Evolutionary conservation across 2,113 vertebrate species (phyloP).

Genomic region (Rhabdornis inornatus): DNA sequence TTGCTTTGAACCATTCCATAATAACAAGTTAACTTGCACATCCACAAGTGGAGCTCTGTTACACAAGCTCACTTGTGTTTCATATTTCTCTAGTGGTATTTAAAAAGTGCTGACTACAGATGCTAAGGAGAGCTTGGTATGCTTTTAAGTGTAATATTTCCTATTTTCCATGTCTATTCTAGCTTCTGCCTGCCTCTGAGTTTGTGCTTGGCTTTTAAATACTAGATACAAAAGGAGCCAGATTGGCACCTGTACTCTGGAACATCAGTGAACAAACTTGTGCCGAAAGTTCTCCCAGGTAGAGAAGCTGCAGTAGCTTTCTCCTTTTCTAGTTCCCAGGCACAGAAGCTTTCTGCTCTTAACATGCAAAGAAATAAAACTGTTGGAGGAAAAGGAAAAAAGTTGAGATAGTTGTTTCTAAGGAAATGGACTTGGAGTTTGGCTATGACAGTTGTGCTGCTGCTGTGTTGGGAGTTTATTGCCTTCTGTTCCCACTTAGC

Average conservation of each 20-base stretch:
- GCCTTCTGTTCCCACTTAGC: neutral
- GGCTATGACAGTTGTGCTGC: neutral
- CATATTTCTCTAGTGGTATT: neutral
- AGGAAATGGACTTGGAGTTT: neutral
- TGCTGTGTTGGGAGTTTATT: neutral
- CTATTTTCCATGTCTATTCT: neutral
- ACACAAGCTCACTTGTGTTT: neutral
- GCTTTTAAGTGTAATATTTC: neutral
- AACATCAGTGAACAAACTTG: neutral
- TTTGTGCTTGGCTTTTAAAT: neutral
- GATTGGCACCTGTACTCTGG: neutral
- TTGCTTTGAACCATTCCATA: constrained; percentile 24
- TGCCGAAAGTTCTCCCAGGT: neutral
- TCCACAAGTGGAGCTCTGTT: neutral
- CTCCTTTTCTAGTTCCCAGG: neutral
- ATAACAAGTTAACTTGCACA: neutral
- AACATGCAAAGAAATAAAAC: neutral
- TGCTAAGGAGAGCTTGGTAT: neutral
- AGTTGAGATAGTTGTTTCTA: neutral
- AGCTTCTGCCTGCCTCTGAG: neutral
- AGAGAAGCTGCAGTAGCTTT: neutral
- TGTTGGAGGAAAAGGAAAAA: neutral
- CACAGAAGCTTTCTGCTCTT: neutral
- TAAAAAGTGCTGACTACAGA: neutral
- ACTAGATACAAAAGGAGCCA: neutral